Percentiles rank a stretch among this genome's conserved stretches.
These are phyloP conservation scores for Gnathonemus longibarbis DNA, from an alignment of 2,113 vertebrate genomes.

Conservation along the genomic window DNA sequence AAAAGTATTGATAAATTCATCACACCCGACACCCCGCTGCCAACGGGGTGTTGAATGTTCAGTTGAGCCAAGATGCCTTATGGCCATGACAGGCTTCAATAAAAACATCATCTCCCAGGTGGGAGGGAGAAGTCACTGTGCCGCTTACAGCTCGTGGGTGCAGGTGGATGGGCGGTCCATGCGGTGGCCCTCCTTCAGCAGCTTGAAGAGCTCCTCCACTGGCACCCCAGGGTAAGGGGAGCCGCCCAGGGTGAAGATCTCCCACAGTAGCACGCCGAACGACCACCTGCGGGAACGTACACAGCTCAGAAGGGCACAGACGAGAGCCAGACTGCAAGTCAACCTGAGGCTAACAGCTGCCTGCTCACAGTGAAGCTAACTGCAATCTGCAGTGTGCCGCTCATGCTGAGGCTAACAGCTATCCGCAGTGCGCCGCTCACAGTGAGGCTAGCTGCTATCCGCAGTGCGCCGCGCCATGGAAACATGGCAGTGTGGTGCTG, in stretches of 20 bases:
- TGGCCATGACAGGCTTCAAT: too few species aligned
- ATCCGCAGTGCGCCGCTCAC: not conserved
- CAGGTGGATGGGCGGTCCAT: slow-evolving; percentile 98
- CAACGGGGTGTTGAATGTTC: not conserved
- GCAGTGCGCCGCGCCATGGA: not conserved
- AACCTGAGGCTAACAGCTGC: not conserved
- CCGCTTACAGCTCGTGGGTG: slow-evolving; percentile 90
- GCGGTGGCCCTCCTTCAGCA: slow-evolving; percentile 94
- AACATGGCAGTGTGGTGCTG: too few species aligned
- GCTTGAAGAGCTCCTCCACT: slow-evolving; percentile 96
- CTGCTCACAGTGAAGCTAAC: not conserved
- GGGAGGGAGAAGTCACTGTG: not conserved
- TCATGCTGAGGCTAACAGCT: not conserved
- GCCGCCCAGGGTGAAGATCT: slow-evolving; percentile 96
- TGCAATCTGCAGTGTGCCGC: not conserved
- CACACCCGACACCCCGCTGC: not conserved
- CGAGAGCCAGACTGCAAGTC: not conserved
- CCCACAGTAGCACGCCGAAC: slow-evolving; percentile 96
- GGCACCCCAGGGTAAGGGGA: slow-evolving; percentile 93
- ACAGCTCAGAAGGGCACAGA: not conserved
- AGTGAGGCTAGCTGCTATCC: not conserved
- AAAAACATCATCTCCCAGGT: not conserved
- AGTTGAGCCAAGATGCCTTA: not conserved
- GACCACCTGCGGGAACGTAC: slow-evolving; percentile 75
- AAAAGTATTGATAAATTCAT: not conserved